Percentiles rank a stretch among this genome's conserved stretches.
These are phyloP conservation scores for Drosophila borborema DNA, from an alignment of 2,888 invertebrate genomes.

Conservation along the genomic window DNA sequence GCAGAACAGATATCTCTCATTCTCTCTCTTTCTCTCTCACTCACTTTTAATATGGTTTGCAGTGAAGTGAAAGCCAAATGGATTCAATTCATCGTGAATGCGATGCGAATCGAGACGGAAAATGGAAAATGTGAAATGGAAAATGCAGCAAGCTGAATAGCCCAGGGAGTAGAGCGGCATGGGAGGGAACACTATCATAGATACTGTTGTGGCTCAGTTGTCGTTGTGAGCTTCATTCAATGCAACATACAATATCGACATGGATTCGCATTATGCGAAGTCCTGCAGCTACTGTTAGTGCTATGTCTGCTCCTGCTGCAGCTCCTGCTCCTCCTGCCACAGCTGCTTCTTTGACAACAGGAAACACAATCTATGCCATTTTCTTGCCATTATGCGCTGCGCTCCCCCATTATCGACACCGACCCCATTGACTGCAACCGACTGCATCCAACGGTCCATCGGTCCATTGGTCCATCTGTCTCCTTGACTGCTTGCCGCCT, in stretches of 20 bases:
- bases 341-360: constrained; percentile 14
- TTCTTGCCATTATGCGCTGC: constrained; percentile 62
- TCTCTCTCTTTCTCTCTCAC: not conserved
- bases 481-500: not conserved
- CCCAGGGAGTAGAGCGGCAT: not conserved
- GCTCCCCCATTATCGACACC: constrained; percentile 56
- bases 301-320: not conserved
- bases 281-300: constrained; percentile 9
- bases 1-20: not conserved
- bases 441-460: not conserved
- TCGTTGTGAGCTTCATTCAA: constrained; percentile 51
- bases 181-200: not conserved
- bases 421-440: constrained; percentile 31
- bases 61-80: constrained; percentile 43
- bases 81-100: constrained; percentile 51
- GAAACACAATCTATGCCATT: constrained; percentile 67
- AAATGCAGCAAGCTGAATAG: constrained; percentile 24
- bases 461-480: not conserved
- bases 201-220: constrained; percentile 25
- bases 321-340: not conserved
- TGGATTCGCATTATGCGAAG: constrained; percentile 41
- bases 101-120: constrained; percentile 29
- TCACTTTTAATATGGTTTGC: constrained; percentile 6
- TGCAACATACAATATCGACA: constrained; percentile 52
- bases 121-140: constrained; percentile 18